Conservation (phyloP, 2,888 invertebrate species). For the Magallana nippona region DNA sequence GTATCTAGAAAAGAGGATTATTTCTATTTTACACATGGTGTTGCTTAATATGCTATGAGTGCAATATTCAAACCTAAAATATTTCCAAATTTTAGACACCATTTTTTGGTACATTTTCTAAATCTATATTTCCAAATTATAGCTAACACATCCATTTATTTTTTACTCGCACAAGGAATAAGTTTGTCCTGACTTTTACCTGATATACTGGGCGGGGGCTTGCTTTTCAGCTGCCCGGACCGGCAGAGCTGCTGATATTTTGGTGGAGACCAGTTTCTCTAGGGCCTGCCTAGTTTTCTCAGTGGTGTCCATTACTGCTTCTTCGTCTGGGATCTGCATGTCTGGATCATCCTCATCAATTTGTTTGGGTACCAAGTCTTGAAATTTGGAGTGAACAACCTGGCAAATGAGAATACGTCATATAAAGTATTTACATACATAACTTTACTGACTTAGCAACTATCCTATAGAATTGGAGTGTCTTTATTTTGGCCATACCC, state of each 20-base stretch:
- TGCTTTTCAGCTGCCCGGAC: slow-evolving; percentile 96
- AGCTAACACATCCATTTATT: no score
- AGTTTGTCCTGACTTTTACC: slow-evolving; percentile 78
- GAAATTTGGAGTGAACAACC: slow-evolving; percentile 94
- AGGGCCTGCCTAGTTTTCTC: slow-evolving; percentile 93
- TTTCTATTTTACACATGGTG: not conserved
- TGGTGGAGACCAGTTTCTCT: slow-evolving; percentile 88
- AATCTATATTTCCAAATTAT: no score
- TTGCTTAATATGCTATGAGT: no score
- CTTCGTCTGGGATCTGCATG: slow-evolving; percentile 92
- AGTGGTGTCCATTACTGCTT: slow-evolving; percentile 90
- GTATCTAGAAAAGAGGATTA: slow-evolving; percentile 82
- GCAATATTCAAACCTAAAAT: no score
- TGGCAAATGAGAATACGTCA: slow-evolving; percentile 59
- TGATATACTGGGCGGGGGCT: slow-evolving; percentile 96
- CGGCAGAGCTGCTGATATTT: slow-evolving; percentile 98
- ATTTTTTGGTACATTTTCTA: no score
- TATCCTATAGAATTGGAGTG: no score
- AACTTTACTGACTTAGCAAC: no score
- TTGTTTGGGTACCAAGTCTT: slow-evolving; percentile 94
- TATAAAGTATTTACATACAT: not conserved
- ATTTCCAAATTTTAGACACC: no score
- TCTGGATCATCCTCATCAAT: slow-evolving; percentile 94
- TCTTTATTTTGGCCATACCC: no score
- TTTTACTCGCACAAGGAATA: no score